Conservation (phyloP, 2,113 vertebrate genomes). For the Orthonyx spaldingii region DNA sequence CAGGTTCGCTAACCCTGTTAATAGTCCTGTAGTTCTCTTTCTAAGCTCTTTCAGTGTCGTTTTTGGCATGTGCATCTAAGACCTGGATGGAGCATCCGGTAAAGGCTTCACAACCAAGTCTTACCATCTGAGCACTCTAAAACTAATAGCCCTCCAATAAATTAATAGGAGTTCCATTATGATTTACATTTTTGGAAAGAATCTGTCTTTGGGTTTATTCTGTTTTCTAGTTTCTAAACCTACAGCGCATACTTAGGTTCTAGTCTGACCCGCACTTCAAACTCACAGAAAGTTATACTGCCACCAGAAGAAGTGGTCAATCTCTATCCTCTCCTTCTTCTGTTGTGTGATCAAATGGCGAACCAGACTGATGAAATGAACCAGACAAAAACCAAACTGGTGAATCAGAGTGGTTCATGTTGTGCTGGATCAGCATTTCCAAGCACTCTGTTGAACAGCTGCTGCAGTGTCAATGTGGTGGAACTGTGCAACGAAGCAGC, state of each 20-base stretch:
- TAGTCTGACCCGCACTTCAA: not conserved
- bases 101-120: not conserved
- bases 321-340: not conserved
- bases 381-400: no score
- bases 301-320: not conserved
- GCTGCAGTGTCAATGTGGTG: not conserved
- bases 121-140: not conserved
- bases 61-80: not conserved
- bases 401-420: accelerated
- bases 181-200: not conserved
- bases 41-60: not conserved
- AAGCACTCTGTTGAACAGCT: not conserved
- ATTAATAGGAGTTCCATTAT: not conserved
- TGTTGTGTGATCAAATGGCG: not conserved
- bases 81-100: not conserved
- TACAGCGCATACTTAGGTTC: not conserved
- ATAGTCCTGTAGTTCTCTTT: not conserved
- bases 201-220: not conserved
- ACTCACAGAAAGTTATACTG: not conserved
- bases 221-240: not conserved
- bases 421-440: not conserved
- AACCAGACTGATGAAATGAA: not conserved
- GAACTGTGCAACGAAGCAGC: not conserved
- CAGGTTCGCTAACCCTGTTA: not conserved
- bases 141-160: not conserved